phyloP scores from a whole-genome alignment of 2,113 vertebrate species.

The Heterotis niloticus region DNA sequence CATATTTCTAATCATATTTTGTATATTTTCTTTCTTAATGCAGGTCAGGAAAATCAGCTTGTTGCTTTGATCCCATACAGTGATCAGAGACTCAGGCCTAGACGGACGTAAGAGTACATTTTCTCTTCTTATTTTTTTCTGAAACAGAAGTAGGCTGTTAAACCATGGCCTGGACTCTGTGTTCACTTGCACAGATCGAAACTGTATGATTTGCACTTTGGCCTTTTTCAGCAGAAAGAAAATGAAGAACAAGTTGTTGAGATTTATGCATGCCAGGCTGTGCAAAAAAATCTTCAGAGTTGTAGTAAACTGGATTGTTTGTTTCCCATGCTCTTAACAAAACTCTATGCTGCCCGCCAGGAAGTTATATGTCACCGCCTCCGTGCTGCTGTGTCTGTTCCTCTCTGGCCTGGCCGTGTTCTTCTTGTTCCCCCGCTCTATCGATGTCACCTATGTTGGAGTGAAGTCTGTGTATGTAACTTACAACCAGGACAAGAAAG shows the following conservation, averaged over 20 bases:
- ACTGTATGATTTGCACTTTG: no score
- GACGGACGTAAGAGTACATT: constrained; percentile 75
- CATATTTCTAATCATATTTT: not conserved
- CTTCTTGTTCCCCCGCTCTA: constrained; percentile 82
- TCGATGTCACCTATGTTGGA: constrained; percentile 86
- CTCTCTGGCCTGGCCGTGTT: constrained; percentile 76
- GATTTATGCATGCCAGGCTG: no score
- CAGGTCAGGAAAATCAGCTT: constrained; percentile 82
- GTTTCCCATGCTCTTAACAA: no score
- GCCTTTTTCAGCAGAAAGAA: not conserved
- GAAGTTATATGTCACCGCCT: constrained; percentile 79
- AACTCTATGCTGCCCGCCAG: constrained; percentile 45
- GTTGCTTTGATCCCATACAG: constrained; percentile 84
- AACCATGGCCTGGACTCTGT: not conserved
- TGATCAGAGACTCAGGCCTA: constrained; percentile 80
- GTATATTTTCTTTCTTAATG: constrained; percentile 26
- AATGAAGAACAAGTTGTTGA: not conserved
- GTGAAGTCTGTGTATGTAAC: constrained; percentile 87
- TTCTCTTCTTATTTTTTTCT: not conserved
- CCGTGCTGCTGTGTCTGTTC: constrained; percentile 73
- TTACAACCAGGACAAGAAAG: constrained; percentile 72
- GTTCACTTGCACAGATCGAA: no score
- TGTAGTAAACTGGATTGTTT: not conserved
- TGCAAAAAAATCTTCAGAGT: not conserved
- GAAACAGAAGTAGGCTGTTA: not conserved